phyloP scores from a whole-genome alignment of 1,140 invertebrate species.

The Drosophila grimshawi region DNA sequence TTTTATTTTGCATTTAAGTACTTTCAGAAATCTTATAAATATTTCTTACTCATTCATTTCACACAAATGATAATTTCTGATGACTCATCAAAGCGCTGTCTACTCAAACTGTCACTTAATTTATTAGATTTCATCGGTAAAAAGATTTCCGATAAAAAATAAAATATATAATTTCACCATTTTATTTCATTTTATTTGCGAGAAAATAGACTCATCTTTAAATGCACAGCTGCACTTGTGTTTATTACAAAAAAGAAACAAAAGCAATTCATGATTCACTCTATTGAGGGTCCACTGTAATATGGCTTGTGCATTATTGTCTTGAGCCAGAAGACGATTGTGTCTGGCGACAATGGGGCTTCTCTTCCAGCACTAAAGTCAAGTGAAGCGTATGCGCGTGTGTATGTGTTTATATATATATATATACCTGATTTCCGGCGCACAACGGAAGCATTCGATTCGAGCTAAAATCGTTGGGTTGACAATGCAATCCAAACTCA shows the following conservation, averaged over 20 bases:
- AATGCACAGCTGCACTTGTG: too few species aligned
- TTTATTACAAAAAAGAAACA: background rate
- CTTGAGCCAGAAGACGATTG: constrained; percentile 24
- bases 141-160: too few species aligned
- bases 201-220: too few species aligned
- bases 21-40: too few species aligned
- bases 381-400: background rate
- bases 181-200: too few species aligned
- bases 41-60: too few species aligned
- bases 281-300: constrained; percentile 18
- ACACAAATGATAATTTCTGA: too few species aligned
- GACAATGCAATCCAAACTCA: constrained; percentile 36
- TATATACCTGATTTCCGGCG: constrained; percentile 78
- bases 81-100: too few species aligned
- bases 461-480: constrained; percentile 30
- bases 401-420: background rate
- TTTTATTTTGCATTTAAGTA: too few species aligned
- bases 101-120: too few species aligned
- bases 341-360: constrained; percentile 46
- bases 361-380: constrained; percentile 19
- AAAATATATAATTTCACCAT: too few species aligned
- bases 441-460: constrained; percentile 78
- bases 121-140: too few species aligned
- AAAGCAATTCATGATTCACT: constrained; percentile 7
- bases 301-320: constrained; percentile 24